Evolutionary conservation across 2,888 invertebrate genomes (phyloP).

Genomic region (Elmis aenea): DNA sequence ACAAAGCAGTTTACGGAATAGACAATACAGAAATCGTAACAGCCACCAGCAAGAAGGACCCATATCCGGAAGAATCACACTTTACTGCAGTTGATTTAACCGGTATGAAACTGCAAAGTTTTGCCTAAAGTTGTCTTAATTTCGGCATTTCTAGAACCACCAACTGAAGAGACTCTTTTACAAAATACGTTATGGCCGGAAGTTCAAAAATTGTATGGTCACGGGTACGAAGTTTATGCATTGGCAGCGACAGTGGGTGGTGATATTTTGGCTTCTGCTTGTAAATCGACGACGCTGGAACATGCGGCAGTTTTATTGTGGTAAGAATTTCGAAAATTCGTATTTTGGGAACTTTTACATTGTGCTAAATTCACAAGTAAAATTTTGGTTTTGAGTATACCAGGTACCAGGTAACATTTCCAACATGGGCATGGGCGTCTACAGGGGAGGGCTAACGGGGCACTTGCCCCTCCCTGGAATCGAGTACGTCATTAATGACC

Average conservation of each 20-base stretch:
- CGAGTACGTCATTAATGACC: no score
- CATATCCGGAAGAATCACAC: constrained; percentile 58
- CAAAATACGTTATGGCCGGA: constrained; percentile 98
- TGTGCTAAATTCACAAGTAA: constrained; percentile 6
- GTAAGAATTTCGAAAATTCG: constrained; percentile 49
- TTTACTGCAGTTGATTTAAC: constrained; percentile 52
- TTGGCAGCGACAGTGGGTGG: constrained; percentile 71
- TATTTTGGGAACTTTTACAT: no score
- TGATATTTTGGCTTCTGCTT: constrained; percentile 76
- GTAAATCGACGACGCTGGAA: constrained; percentile 72
- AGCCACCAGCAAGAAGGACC: constrained; percentile 47
- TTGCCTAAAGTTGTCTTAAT: constrained; percentile 3
- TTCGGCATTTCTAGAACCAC: constrained; percentile 59
- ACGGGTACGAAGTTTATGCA: constrained; percentile 89
- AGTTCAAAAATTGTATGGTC: constrained; percentile 90
- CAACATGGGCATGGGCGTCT: no score
- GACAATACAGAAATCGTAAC: constrained; percentile 43
- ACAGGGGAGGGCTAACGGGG: no score
- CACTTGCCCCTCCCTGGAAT: no score
- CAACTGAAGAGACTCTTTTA: constrained; percentile 85
- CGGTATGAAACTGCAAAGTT: no score
- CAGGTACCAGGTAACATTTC: no score
- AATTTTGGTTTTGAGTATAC: constrained; percentile 4
- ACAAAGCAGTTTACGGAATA: constrained; percentile 78
- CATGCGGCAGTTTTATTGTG: constrained; percentile 88